A percentile compares a stretch with the other conserved stretches of the same genome.
phyloP scores from a whole-genome alignment of 2,888 invertebrate genomes.

The Strigamia crassipes region DNA sequence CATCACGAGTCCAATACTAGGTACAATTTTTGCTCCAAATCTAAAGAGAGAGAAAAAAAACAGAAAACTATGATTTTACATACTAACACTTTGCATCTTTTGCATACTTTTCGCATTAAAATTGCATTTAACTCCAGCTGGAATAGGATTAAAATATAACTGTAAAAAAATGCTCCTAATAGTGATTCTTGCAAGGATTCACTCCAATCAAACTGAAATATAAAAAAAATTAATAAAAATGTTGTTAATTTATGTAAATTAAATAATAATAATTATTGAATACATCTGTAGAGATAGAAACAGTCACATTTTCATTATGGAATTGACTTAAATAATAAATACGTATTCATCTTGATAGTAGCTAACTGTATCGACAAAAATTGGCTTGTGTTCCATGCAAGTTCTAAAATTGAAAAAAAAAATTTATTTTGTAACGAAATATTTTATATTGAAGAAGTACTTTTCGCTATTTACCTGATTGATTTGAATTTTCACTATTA shows the following conservation, averaged over 20 bases:
- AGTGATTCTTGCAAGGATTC: conserved; percentile 63
- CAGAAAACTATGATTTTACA: neutral
- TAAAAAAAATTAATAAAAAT: neutral
- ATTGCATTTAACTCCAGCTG: conserved; percentile 55
- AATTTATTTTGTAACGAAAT: too few relatives aligned
- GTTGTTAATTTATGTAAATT: neutral
- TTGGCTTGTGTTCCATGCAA: conserved; percentile 63
- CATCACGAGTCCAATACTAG: conserved; percentile 57
- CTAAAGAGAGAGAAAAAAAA: neutral
- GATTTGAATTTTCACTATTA: too few relatives aligned
- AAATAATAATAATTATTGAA: neutral
- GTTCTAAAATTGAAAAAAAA: conserved; percentile 56
- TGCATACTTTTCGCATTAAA: conserved; percentile 46
- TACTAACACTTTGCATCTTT: neutral
- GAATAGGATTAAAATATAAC: conserved; percentile 59
- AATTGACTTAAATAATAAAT: neutral
- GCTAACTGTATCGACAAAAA: neutral
- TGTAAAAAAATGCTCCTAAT: conserved; percentile 65
- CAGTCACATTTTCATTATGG: neutral
- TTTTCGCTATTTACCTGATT: too few relatives aligned
- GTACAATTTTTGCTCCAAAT: conserved; percentile 57
- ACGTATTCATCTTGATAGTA: too few relatives aligned
- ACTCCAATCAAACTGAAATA: conserved; percentile 62
- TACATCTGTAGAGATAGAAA: neutral
- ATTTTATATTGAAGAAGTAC: too few relatives aligned